phyloP scores from a whole-genome alignment of 1,140 invertebrate species.

The Cecropterus lyciades region DNA sequence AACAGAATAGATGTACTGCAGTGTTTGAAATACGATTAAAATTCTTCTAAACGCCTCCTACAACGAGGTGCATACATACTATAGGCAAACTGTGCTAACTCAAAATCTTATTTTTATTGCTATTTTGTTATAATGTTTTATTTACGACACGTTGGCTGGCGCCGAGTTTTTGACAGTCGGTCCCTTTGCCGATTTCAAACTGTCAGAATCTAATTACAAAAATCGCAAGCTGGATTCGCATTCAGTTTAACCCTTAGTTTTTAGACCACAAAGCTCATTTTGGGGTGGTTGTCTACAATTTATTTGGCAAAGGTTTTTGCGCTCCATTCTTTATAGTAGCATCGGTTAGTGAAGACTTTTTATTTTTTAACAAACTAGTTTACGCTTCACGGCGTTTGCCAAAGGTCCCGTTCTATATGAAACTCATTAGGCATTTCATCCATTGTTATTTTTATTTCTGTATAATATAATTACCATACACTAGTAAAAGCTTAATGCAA shows the following conservation, averaged over 20 bases:
- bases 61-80: slow-evolving; percentile 20
- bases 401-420: slow-evolving; percentile 9
- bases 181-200: slow-evolving; percentile 67
- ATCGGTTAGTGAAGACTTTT: slow-evolving; percentile 46
- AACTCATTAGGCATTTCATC: slow-evolving; percentile 5
- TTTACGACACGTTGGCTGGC: slow-evolving; percentile 64
- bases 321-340: slow-evolving; percentile 69
- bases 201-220: slow-evolving; percentile 80
- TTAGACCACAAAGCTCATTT: slow-evolving; percentile 18
- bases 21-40: background rate
- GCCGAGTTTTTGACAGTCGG: slow-evolving; percentile 75
- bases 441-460: background rate
- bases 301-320: slow-evolving; percentile 55
- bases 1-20: background rate
- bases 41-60: slow-evolving; percentile 11
- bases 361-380: slow-evolving; percentile 44
- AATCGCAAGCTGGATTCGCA: slow-evolving; percentile 27
- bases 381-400: slow-evolving; percentile 25
- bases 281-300: slow-evolving; percentile 10
- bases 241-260: slow-evolving; percentile 7
- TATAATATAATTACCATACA: background rate
- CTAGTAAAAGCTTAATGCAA: no score
- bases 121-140: slow-evolving; percentile 56
- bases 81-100: slow-evolving; percentile 45
- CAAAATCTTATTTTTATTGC: slow-evolving; percentile 49